A percentile compares a stretch with the other conserved stretches of the same genome.
phyloP scores from a whole-genome alignment of 2,113 vertebrate genomes.

The Sclerurus mexicanus region DNA sequence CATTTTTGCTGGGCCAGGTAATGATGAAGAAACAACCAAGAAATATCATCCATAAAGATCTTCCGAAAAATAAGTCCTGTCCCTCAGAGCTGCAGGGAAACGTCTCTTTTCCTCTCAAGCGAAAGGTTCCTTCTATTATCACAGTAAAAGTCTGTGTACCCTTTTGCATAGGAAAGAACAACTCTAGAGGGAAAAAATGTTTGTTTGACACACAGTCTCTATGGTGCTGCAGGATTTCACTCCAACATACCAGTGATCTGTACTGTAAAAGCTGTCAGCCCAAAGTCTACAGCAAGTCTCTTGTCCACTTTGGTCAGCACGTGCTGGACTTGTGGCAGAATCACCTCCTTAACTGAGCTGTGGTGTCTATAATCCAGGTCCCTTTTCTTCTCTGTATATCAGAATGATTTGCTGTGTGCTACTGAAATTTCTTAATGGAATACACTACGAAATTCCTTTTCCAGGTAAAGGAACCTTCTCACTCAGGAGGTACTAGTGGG shows the following conservation, averaged over 20 bases:
- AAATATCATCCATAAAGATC: background rate
- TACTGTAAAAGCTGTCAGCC: background rate
- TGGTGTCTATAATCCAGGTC: background rate
- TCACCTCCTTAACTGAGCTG: background rate
- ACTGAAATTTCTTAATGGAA: background rate
- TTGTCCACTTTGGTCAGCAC: fast-evolving
- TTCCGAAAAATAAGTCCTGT: background rate
- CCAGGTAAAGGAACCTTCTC: background rate
- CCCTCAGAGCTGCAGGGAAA: background rate
- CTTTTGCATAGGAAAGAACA: background rate
- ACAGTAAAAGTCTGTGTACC: background rate
- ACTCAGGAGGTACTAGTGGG: background rate
- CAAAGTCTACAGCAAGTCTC: background rate
- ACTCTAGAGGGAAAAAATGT: background rate
- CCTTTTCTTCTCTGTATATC: background rate
- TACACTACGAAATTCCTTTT: background rate
- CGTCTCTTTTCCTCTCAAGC: background rate
- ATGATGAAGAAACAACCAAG: background rate
- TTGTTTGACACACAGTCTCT: background rate
- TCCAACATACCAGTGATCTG: background rate
- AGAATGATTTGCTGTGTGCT: background rate
- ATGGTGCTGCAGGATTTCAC: background rate
- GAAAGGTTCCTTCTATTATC: background rate
- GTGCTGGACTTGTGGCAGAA: fast-evolving
- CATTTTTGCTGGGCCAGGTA: background rate